Conservation (phyloP, 2,113 vertebrate species). For the Cheirogaleus medius region DNA sequence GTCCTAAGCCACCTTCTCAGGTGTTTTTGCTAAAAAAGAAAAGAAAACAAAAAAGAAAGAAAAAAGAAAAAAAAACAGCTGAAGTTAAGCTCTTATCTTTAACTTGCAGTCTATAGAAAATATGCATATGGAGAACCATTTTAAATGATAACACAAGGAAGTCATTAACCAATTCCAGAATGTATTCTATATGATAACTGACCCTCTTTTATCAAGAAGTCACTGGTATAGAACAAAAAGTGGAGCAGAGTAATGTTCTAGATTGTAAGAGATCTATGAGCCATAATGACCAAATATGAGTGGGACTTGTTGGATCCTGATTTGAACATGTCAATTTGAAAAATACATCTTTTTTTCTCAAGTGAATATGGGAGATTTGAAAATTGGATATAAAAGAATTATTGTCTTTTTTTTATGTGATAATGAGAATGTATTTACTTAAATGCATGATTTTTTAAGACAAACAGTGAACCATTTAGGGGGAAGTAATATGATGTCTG, state of each 20-base stretch:
- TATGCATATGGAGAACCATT: neutral
- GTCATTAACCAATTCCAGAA: neutral
- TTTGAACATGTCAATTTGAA: neutral
- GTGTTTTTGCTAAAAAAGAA: neutral
- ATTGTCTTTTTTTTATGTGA: neutral
- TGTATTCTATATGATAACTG: neutral
- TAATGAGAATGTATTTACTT: neutral
- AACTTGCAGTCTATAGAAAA: neutral
- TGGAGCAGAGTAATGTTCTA: neutral
- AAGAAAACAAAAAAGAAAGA: no score
- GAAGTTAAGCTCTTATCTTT: neutral
- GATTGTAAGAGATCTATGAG: neutral
- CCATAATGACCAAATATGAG: neutral
- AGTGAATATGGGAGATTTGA: neutral
- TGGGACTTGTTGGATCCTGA: neutral
- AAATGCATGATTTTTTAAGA: neutral
- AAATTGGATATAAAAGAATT: neutral
- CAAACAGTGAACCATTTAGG: neutral
- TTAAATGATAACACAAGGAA: neutral
- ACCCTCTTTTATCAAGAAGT: neutral
- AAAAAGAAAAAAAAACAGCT: neutral
- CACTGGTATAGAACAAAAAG: neutral
- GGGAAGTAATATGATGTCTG: neutral
- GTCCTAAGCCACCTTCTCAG: neutral
- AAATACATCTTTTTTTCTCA: neutral